Evolutionary conservation across 2,113 vertebrate species (phyloP).

Genomic region (Leptobrachium ailaonicum): DNA sequence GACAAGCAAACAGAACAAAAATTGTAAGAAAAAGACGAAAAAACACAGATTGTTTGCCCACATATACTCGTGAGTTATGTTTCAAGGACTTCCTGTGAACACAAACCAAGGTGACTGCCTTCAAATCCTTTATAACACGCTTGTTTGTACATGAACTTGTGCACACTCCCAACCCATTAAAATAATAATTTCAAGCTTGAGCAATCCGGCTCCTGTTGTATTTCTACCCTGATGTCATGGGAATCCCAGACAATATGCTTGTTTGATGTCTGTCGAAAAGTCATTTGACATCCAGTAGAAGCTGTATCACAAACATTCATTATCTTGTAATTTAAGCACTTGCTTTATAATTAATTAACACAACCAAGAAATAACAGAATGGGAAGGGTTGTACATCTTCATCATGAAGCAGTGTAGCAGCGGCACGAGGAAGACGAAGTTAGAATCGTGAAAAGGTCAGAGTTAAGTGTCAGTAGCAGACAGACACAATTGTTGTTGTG

Average conservation of each 20-base stretch:
- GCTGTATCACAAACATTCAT: conserved; percentile 43
- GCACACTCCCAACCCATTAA: conserved; percentile 57
- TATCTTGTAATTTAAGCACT: conserved; percentile 46
- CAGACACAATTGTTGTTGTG: too few relatives aligned
- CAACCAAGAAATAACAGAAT: conserved; percentile 31
- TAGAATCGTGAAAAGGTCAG: background rate
- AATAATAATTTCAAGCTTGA: conserved; percentile 61
- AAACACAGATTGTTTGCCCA: background rate
- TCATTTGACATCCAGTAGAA: conserved; percentile 37
- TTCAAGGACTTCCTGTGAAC: conserved; percentile 42
- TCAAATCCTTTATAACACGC: conserved; percentile 35
- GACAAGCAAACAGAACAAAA: background rate
- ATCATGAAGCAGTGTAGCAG: background rate
- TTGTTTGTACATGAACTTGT: conserved; percentile 57
- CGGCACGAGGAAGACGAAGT: background rate
- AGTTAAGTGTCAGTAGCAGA: too few relatives aligned
- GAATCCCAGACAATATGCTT: conserved; percentile 52
- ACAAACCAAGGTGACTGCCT: conserved; percentile 14
- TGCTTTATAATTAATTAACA: conserved; percentile 55
- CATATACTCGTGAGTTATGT: conserved; percentile 29
- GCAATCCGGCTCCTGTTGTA: conserved; percentile 39
- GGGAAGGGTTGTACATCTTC: conserved; percentile 29
- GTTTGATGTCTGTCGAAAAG: conserved; percentile 42
- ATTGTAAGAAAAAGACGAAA: conserved; percentile 1
- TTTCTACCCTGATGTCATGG: conserved; percentile 32